Conservation (phyloP, 2,797 vertebrate species). For the Lophotriccus pileatus region DNA sequence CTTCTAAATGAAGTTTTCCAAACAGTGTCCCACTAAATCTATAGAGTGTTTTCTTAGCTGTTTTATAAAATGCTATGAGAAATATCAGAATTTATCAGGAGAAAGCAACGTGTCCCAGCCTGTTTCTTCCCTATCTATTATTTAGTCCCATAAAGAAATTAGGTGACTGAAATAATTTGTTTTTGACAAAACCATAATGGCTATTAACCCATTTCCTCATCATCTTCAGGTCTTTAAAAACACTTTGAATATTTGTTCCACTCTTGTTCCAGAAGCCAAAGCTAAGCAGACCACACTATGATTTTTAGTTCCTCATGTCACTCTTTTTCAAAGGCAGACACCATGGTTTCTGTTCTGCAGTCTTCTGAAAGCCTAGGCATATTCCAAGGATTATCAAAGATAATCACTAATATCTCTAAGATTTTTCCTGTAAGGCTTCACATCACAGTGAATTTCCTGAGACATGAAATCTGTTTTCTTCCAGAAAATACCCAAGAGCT, state of each 20-base stretch:
- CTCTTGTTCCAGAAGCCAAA: background rate
- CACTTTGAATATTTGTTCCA: background rate
- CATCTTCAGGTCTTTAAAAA: background rate
- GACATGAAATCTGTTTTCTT: background rate
- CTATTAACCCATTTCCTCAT: background rate
- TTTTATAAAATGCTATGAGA: background rate
- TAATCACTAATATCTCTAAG: background rate
- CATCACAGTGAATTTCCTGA: background rate
- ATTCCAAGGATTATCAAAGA: background rate
- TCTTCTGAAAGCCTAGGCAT: background rate
- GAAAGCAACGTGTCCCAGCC: background rate
- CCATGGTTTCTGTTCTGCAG: background rate
- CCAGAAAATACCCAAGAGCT: background rate
- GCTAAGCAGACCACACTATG: background rate
- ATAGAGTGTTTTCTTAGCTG: background rate
- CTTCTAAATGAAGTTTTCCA: conserved; percentile 20
- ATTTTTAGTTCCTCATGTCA: background rate
- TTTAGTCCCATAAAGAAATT: background rate
- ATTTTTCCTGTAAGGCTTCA: background rate
- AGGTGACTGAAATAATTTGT: background rate
- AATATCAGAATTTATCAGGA: background rate
- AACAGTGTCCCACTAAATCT: background rate
- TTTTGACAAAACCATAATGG: background rate
- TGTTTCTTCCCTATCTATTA: background rate
- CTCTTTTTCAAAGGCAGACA: background rate